Percentiles rank a stretch among this genome's conserved stretches.
Evolutionary conservation across 2,888 invertebrate genomes (phyloP).

Genomic region (Nasonia oneida): DNA sequence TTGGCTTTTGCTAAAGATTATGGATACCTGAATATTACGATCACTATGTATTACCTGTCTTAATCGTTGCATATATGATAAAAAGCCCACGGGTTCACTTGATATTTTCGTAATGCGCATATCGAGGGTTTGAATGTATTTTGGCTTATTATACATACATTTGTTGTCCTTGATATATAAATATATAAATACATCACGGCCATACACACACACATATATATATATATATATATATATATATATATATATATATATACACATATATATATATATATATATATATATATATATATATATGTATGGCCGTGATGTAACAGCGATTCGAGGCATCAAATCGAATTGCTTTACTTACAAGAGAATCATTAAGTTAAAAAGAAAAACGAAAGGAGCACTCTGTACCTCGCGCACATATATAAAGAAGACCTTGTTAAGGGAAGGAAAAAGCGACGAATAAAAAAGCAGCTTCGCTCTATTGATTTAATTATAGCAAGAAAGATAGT

Average conservation of each 20-base stretch:
- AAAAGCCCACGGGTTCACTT: slow-evolving; percentile 6
- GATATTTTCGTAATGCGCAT: slow-evolving; percentile 51
- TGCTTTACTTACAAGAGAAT: background rate
- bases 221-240: slow-evolving; percentile 2
- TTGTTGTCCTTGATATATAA: slow-evolving; percentile 37
- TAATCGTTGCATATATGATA: slow-evolving; percentile 20
- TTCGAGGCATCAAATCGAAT: slow-evolving; percentile 32
- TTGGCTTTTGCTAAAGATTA: slow-evolving; percentile 28
- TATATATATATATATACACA: background rate
- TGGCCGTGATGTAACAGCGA: slow-evolving; percentile 25
- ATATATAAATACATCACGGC: background rate
- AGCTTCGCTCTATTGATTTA: background rate
- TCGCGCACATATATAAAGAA: slow-evolving; percentile 29
- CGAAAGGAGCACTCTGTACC: slow-evolving; percentile 64
- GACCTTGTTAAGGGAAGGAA: background rate
- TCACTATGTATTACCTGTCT: slow-evolving; percentile 10
- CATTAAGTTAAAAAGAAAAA: slow-evolving; percentile 34
- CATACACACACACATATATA: background rate
- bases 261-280: background rate
- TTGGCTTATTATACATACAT: slow-evolving; percentile 54
- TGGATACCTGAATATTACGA: background rate
- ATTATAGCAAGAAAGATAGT: slow-evolving; percentile 1
- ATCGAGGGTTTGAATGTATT: slow-evolving; percentile 55
- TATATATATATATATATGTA: background rate
- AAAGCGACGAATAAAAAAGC: slow-evolving; percentile 10